Evolutionary conservation across 2,113 vertebrate genomes (phyloP).

Genomic region (Psophia crepitans): DNA sequence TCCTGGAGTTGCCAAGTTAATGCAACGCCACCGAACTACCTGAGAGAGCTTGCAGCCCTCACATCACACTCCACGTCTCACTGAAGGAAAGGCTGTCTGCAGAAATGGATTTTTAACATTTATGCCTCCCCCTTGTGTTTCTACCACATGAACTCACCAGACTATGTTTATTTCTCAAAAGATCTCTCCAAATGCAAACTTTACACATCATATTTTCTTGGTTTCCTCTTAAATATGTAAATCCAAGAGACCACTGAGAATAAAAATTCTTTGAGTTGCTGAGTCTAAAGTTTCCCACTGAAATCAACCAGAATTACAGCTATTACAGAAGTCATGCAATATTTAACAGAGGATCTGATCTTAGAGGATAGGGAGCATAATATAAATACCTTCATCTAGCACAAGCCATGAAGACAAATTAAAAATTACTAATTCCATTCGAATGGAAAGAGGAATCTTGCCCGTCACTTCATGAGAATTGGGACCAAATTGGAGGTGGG

Average conservation of each 20-base stretch:
- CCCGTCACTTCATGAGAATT: not conserved
- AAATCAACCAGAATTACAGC: not conserved
- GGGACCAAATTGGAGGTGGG: not conserved
- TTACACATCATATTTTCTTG: not conserved
- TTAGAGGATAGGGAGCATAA: not conserved
- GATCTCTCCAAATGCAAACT: not conserved
- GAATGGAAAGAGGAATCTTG: not conserved
- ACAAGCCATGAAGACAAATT: not conserved
- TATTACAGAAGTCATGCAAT: not conserved
- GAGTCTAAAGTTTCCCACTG: not conserved
- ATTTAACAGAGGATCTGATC: not conserved
- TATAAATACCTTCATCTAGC: not conserved
- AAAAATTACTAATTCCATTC: not conserved
- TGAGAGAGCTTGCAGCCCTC: not conserved
- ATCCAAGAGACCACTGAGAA: not conserved
- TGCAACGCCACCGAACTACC: not conserved
- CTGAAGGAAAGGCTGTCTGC: not conserved
- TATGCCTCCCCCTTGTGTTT: constrained; percentile 38
- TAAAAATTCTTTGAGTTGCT: not conserved
- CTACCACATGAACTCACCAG: not conserved
- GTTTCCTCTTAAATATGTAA: not conserved
- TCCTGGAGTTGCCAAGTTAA: not conserved
- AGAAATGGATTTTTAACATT: constrained; percentile 20
- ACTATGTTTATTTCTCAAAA: not conserved
- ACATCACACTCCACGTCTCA: accelerated